phyloP scores from a whole-genome alignment of 2,797 vertebrate genomes.

The Acanthurus tractus region DNA sequence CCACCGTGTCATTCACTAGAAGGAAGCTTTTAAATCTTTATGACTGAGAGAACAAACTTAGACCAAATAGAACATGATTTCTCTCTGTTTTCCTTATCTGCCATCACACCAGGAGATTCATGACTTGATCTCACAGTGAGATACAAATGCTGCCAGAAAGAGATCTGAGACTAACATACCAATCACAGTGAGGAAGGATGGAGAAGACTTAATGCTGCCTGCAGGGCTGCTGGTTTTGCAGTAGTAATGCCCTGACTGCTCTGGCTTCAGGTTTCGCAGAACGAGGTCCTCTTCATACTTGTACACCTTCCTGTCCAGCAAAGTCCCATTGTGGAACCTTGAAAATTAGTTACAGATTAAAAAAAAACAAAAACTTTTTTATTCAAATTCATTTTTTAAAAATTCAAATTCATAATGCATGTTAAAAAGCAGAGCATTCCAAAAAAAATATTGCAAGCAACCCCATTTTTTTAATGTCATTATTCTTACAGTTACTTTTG shows the following conservation, averaged over 20 bases:
- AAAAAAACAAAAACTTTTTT: no score
- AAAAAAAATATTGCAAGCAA: no score
- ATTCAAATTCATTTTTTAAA: no score
- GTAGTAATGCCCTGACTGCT: constrained; percentile 91
- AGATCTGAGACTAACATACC: constrained; percentile 81
- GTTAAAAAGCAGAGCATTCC: no score
- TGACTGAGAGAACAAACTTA: constrained; percentile 1
- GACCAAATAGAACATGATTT: neutral
- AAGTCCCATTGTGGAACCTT: constrained; percentile 96
- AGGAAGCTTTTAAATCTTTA: constrained; percentile 17
- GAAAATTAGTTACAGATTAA: constrained; percentile 3
- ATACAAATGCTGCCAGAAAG: neutral
- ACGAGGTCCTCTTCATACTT: constrained; percentile 87
- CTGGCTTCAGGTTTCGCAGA: constrained; percentile 81
- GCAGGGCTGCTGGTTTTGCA: constrained; percentile 92
- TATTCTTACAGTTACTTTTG: no score
- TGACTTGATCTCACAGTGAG: neutral
- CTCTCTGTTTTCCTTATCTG: neutral
- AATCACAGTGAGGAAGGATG: constrained; percentile 88
- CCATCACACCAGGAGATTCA: neutral
- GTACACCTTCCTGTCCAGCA: constrained; percentile 86
- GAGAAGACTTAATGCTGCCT: constrained; percentile 89
- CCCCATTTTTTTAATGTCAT: no score
- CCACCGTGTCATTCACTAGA: constrained; percentile 5
- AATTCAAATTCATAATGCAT: no score